Conservation (phyloP, 1,140 invertebrate genomes). For the Zaprionus inermis region DNA sequence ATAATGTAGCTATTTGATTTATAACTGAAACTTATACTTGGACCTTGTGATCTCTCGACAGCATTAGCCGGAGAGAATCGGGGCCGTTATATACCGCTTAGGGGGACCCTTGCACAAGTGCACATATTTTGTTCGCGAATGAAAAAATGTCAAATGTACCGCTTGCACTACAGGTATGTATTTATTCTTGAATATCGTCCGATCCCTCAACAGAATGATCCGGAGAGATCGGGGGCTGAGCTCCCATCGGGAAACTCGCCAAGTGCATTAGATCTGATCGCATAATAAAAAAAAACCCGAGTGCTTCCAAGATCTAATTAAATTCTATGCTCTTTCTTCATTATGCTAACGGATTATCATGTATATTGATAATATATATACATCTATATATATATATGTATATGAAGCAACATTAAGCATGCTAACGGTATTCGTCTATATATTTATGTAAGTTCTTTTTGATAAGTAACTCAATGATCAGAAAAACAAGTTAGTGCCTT, state of each 20-base stretch:
- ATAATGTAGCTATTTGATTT: neutral
- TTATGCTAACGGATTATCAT: neutral
- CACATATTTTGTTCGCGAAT: conserved; percentile 11
- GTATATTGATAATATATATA: neutral
- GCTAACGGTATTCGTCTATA: conserved; percentile 2
- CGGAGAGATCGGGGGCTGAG: neutral
- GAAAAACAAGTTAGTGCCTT: conserved; percentile 46
- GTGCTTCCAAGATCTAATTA: conserved; percentile 1
- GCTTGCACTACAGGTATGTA: conserved; percentile 14
- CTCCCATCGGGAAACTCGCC: neutral
- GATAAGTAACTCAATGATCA: conserved; percentile 5
- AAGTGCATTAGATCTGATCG: neutral
- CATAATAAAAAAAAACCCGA: neutral
- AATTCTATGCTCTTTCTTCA: neutral
- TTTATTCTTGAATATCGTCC: neutral
- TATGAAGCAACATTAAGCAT: neutral
- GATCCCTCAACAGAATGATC: conserved; percentile 7
- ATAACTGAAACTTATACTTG: neutral
- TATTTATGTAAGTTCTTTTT: neutral
- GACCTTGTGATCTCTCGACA: neutral
- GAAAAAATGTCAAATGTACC: conserved; percentile 22
- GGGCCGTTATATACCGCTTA: conserved; percentile 18
- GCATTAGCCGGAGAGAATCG: conserved; percentile 13
- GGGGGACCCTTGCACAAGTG: conserved; percentile 31
- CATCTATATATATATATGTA: neutral